Conservation (phyloP, 2,797 vertebrate species). For the Tarsius wallacei region DNA sequence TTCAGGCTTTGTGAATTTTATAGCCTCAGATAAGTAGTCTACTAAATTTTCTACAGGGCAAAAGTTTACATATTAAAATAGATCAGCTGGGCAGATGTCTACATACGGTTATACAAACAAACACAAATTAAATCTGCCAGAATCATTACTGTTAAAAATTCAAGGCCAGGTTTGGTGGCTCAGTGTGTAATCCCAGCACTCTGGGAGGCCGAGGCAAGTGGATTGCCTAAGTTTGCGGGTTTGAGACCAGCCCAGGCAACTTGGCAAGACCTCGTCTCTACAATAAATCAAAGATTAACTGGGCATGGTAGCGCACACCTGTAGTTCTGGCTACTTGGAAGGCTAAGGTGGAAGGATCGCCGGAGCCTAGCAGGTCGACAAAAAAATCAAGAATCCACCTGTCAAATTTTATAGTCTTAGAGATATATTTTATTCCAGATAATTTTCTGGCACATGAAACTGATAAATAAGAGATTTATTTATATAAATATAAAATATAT, state of each 20-base stretch:
- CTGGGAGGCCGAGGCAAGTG: no score
- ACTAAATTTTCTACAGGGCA: background rate
- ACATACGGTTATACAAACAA: background rate
- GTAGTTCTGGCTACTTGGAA: no score
- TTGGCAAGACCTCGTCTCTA: no score
- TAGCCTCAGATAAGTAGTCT: background rate
- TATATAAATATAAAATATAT: background rate
- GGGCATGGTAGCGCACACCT: no score
- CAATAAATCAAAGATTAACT: no score
- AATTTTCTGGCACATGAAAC: background rate
- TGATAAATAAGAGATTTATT: background rate
- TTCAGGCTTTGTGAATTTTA: background rate
- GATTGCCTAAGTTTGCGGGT: no score
- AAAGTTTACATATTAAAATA: background rate
- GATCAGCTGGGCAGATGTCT: background rate
- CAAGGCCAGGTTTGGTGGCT: background rate
- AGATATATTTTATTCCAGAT: background rate
- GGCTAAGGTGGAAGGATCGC: no score
- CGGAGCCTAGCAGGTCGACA: no score
- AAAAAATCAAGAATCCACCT: background rate
- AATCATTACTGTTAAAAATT: background rate
- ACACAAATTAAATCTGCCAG: background rate
- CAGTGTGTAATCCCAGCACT: no score
- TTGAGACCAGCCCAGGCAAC: no score
- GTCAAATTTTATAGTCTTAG: constrained; percentile 16